Percentiles rank a stretch among this genome's conserved stretches.
Conservation (phyloP, 2,113 vertebrate genomes). For the Hemichromis elongatus region DNA sequence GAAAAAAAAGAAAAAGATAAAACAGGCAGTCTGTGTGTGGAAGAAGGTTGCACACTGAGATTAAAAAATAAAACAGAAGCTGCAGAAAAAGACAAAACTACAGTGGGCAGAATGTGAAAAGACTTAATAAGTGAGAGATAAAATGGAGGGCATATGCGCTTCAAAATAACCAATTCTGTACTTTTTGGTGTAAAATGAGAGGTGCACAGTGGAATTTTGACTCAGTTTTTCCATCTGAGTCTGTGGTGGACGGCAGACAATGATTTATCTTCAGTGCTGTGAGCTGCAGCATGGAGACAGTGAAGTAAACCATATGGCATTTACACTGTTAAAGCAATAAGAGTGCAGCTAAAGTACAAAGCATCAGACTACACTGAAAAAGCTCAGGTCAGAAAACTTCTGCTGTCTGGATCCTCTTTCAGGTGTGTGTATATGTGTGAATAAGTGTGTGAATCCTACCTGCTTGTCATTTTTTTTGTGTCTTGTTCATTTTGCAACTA, state of each 20-base stretch:
- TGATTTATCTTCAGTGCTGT: constrained; percentile 59
- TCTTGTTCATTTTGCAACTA: constrained; percentile 13
- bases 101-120: neutral
- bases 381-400: constrained; percentile 17
- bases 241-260: constrained; percentile 43
- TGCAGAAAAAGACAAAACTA: neutral
- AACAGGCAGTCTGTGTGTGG: neutral
- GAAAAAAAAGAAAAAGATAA: neutral
- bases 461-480: neutral
- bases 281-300: constrained; percentile 56
- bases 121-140: neutral
- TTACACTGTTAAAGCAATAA: constrained; percentile 64
- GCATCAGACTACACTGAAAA: constrained; percentile 14
- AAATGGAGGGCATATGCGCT: neutral
- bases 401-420: constrained; percentile 23
- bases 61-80: neutral
- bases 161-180: constrained; percentile 1
- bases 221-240: constrained; percentile 70
- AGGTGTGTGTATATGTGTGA: neutral
- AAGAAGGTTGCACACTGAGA: neutral
- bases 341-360: constrained; percentile 1
- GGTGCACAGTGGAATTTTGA: constrained; percentile 50
- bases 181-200: constrained; percentile 42
- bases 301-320: constrained; percentile 72
- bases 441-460: neutral